Evolutionary conservation across 2,113 vertebrate genomes (phyloP).

Genomic region (Nanorana parkeri): DNA sequence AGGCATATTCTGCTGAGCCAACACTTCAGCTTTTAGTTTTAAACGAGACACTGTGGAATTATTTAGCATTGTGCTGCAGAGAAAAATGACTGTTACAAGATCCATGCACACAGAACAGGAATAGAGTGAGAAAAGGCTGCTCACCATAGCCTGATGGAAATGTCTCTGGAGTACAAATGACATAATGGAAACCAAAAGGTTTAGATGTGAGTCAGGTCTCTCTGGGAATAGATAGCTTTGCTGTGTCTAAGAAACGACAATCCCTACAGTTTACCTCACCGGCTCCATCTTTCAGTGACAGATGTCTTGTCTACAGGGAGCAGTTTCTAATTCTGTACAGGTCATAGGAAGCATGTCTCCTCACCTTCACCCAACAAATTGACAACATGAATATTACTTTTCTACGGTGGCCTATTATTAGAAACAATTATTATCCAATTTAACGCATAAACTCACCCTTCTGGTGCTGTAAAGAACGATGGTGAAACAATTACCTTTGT

Average conservation of each 20-base stretch:
- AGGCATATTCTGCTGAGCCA: conserved; percentile 45
- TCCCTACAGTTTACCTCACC: conserved; percentile 18
- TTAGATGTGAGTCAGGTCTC: conserved; percentile 9
- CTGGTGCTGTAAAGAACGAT: too few relatives aligned
- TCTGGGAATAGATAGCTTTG: conserved; percentile 17
- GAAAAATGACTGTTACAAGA: conserved; percentile 44
- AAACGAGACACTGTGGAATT: conserved; percentile 50
- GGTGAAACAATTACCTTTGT: too few relatives aligned
- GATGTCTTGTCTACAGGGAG: conserved; percentile 45
- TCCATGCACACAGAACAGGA: neutral
- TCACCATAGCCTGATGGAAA: conserved; percentile 29
- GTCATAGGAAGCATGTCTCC: conserved; percentile 11
- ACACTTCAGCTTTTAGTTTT: conserved; percentile 35
- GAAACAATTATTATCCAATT: too few relatives aligned
- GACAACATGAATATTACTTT: conserved; percentile 5
- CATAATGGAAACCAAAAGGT: conserved; percentile 35
- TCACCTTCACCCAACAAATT: conserved; percentile 1
- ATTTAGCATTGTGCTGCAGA: conserved; percentile 39
- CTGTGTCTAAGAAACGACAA: conserved; percentile 38
- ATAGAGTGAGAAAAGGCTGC: neutral
- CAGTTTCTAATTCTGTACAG: conserved; percentile 2
- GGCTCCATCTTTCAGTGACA: conserved; percentile 36
- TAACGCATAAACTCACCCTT: too few relatives aligned
- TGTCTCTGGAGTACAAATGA: conserved; percentile 14
- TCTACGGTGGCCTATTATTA: neutral